phyloP scores from a whole-genome alignment of 30 jellyfish, hydroid and myxozoan species.

The Turritopsis rubra region DNA sequence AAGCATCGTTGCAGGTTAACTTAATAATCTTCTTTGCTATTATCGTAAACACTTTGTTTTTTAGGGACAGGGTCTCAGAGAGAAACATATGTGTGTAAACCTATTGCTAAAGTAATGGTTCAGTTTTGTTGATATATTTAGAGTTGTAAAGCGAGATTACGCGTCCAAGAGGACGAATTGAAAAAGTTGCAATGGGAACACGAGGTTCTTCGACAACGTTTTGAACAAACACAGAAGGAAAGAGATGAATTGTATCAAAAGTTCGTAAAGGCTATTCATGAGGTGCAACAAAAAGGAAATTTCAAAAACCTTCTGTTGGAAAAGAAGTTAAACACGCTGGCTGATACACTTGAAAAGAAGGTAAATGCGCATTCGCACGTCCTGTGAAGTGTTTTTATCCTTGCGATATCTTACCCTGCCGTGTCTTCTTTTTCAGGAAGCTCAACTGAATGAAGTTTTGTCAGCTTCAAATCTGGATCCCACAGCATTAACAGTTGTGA shows the following conservation, averaged over 20 bases:
- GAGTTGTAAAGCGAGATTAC: conserved; percentile 93
- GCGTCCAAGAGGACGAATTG: conserved; percentile 86
- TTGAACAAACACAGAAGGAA: conserved; percentile 86
- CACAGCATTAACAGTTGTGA: conserved; percentile 90
- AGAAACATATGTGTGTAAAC: background rate
- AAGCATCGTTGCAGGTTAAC: conserved; percentile 79
- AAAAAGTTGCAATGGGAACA: conserved; percentile 95
- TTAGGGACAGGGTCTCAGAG: background rate
- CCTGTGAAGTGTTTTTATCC: background rate
- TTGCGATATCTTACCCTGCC: background rate
- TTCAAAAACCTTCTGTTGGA: conserved; percentile 88
- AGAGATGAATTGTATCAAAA: conserved; percentile 84
- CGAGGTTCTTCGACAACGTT: conserved; percentile 89
- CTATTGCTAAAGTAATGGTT: background rate
- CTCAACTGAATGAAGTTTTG: conserved; percentile 90
- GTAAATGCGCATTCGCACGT: conserved; percentile 18
- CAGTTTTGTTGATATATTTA: conserved; percentile 1
- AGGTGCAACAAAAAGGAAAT: conserved; percentile 96
- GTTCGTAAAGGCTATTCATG: conserved; percentile 92
- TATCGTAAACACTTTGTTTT: too few relatives aligned
- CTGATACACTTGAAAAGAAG: conserved; percentile 94
- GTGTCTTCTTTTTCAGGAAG: conserved; percentile 60
- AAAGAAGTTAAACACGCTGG: conserved; percentile 76
- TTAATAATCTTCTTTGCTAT: background rate
- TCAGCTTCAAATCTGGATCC: conserved; percentile 98